Conservation (phyloP, 2,888 invertebrate species). For the Elysia crispata region DNA sequence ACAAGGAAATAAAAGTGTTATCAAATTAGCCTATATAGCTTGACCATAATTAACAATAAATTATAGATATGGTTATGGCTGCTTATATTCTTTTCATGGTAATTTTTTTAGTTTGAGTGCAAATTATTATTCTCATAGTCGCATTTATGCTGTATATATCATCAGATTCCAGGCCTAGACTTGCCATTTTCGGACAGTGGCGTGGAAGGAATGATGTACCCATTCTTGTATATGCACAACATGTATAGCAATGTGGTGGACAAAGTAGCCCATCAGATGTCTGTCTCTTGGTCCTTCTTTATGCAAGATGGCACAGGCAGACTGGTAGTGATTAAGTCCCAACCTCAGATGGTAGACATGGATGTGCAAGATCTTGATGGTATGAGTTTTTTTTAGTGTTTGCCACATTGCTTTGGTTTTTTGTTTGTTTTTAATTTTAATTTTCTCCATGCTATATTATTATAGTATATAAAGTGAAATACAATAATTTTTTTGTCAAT, state of each 20-base stretch:
- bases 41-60: too few species aligned
- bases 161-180: slow-evolving; percentile 16
- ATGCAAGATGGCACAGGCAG: slow-evolving; percentile 69
- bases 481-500: too few species aligned
- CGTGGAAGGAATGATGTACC: slow-evolving; percentile 63
- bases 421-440: not conserved
- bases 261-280: slow-evolving; percentile 67
- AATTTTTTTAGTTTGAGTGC: too few species aligned
- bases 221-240: slow-evolving; percentile 72
- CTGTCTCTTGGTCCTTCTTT: slow-evolving; percentile 73
- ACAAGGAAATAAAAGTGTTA: too few species aligned
- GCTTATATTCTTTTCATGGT: too few species aligned
- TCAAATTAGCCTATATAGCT: too few species aligned
- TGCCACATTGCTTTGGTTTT: not conserved
- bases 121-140: too few species aligned
- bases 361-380: slow-evolving; percentile 56
- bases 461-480: not conserved
- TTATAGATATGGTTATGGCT: too few species aligned
- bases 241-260: slow-evolving; percentile 73
- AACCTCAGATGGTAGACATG: slow-evolving; percentile 61
- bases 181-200: slow-evolving; percentile 45
- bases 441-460: not conserved
- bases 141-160: not conserved
- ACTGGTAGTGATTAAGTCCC: slow-evolving; percentile 70
- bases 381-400: not conserved